Conservation (phyloP, 2,113 vertebrate genomes). For the Leucopsar rothschildi region DNA sequence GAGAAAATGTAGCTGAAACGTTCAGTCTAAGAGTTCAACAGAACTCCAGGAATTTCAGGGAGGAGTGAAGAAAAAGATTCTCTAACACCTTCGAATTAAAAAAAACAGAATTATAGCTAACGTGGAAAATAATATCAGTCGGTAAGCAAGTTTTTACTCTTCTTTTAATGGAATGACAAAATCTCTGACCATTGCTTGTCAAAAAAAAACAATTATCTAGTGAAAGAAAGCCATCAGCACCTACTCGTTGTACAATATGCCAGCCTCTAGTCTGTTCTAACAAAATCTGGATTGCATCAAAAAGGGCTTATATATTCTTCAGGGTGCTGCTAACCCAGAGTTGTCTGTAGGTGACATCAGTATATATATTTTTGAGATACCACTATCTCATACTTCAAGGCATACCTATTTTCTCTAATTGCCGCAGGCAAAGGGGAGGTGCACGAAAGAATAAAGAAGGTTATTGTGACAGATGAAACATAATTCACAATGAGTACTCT, state of each 20-base stretch:
- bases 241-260: slow-evolving; percentile 43
- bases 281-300: slow-evolving; percentile 14
- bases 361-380: slow-evolving; percentile 65
- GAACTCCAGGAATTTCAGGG: slow-evolving; percentile 3
- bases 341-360: slow-evolving; percentile 56
- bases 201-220: slow-evolving; percentile 5
- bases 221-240: slow-evolving; percentile 56
- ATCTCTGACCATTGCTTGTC: slow-evolving; percentile 21
- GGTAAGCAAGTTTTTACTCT: slow-evolving; percentile 50
- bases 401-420: slow-evolving; percentile 79
- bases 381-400: slow-evolving; percentile 68
- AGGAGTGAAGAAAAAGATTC: neutral
- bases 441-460: slow-evolving; percentile 76
- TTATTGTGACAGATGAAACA: slow-evolving; percentile 81
- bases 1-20: neutral
- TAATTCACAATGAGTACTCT: slow-evolving; percentile 79
- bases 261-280: slow-evolving; percentile 17
- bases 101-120: neutral
- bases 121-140: neutral
- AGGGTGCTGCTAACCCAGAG: slow-evolving; percentile 16
- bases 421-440: slow-evolving; percentile 76
- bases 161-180: slow-evolving; percentile 35
- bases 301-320: slow-evolving; percentile 54
- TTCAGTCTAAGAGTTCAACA: neutral
- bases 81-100: neutral